A percentile compares a stretch with the other conserved stretches of the same genome.
These are phyloP conservation scores for Chroicocephalus ridibundus DNA, from an alignment of 2,113 vertebrate species.

Conservation along the genomic window DNA sequence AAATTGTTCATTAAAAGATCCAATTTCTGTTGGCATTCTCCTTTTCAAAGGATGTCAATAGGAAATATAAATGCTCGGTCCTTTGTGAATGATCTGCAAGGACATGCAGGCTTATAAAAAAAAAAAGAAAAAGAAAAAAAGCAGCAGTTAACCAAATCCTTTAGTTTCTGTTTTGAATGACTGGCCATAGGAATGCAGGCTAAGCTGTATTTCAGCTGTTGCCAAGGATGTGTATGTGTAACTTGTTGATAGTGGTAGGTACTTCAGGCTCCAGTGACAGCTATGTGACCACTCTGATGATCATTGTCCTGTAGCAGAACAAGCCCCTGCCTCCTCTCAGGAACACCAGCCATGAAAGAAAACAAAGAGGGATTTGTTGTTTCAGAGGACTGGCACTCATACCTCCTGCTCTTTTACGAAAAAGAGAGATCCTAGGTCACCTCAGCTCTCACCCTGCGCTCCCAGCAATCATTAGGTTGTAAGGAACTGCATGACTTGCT, in stretches of 20 bases:
- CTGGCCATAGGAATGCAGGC: slow-evolving; percentile 62
- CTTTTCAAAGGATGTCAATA: slow-evolving; percentile 46
- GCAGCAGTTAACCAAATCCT: slow-evolving; percentile 54
- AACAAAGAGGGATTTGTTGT: slow-evolving; percentile 18
- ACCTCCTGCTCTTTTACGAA: background rate
- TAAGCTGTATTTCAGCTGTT: slow-evolving; percentile 48
- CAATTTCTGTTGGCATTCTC: slow-evolving; percentile 41
- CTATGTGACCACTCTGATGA: slow-evolving; percentile 5
- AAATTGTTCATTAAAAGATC: slow-evolving; percentile 47
- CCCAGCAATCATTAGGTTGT: background rate
- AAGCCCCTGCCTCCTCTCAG: background rate
- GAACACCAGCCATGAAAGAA: background rate
- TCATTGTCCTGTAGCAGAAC: slow-evolving; percentile 13
- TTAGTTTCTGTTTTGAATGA: slow-evolving; percentile 65
- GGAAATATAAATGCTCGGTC: slow-evolving; percentile 33
- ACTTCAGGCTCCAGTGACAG: slow-evolving; percentile 34
- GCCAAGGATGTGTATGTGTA: slow-evolving; percentile 26
- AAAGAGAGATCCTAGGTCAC: background rate
- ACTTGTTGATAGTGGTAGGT: slow-evolving; percentile 22
- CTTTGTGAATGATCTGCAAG: slow-evolving; percentile 56
- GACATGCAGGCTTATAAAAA: slow-evolving; percentile 7
- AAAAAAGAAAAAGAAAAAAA: background rate
- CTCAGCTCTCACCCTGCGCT: background rate
- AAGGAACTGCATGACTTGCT: background rate
- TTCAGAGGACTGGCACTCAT: background rate